Evolutionary conservation across 2,797 vertebrate species (phyloP).

Genomic region (Lepilemur septentrionalis): DNA sequence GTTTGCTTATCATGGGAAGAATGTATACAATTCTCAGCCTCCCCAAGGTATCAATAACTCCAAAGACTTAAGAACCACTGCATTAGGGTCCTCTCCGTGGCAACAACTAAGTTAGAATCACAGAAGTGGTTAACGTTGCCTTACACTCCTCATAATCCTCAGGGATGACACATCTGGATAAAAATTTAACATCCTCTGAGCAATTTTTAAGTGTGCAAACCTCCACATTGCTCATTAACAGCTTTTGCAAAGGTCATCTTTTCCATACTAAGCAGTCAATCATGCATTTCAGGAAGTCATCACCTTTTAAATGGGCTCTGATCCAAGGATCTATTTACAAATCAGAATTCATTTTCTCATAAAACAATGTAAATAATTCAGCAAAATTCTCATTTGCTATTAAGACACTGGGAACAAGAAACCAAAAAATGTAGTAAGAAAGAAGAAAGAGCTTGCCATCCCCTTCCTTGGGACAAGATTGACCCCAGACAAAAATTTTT

Average conservation of each 20-base stretch:
- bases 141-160: not conserved
- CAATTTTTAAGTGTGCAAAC: not conserved
- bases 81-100: not conserved
- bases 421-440: not conserved
- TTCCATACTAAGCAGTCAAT: not conserved
- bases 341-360: slow-evolving; percentile 6
- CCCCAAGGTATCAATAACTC: not conserved
- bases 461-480: not conserved
- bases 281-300: not conserved
- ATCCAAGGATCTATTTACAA: not conserved
- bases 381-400: not conserved
- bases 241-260: not conserved
- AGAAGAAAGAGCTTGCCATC: not conserved
- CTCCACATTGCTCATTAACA: not conserved
- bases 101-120: not conserved
- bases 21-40: not conserved
- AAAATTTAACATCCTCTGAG: not conserved
- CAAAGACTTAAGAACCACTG: not conserved
- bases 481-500: not conserved
- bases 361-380: slow-evolving; percentile 7
- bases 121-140: not conserved
- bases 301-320: not conserved
- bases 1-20: not conserved
- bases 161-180: not conserved
- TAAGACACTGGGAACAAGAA: not conserved